A percentile compares a stretch with the other conserved stretches of the same genome.
phyloP scores from a whole-genome alignment of 2,888 invertebrate genomes.

The Leucophenga maculata region DNA sequence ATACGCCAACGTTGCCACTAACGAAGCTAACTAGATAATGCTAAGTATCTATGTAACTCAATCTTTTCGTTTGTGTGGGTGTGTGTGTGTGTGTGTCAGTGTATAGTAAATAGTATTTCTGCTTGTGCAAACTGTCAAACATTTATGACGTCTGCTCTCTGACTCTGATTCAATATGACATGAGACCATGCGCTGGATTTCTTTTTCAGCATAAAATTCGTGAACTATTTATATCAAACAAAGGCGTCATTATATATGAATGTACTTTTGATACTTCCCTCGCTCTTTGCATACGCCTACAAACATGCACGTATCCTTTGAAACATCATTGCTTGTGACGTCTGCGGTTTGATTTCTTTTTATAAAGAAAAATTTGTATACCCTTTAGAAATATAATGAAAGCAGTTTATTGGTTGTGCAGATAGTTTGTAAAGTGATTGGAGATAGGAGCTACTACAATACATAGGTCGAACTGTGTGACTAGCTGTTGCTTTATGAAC shows the following conservation, averaged over 20 bases:
- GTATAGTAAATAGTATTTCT: too few relatives aligned
- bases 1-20: slow-evolving; percentile 8
- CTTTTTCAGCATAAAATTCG: not conserved
- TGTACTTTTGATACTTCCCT: not conserved
- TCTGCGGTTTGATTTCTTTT: slow-evolving; percentile 9
- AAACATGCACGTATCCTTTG: not conserved
- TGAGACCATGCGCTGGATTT: not conserved
- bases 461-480: too few relatives aligned
- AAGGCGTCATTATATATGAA: not conserved
- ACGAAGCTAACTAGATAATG: not conserved
- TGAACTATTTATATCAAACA: slow-evolving; percentile 3
- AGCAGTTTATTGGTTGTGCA: too few relatives aligned
- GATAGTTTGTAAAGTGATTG: too few relatives aligned
- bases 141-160: slow-evolving; percentile 23
- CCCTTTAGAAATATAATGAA: too few relatives aligned
- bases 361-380: not conserved
- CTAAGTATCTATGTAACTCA: not conserved
- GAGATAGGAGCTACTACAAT: too few relatives aligned
- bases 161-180: not conserved
- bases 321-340: not conserved
- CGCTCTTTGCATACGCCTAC: not conserved
- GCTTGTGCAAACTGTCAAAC: not conserved
- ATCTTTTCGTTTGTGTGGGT: not conserved
- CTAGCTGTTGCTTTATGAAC: too few relatives aligned
- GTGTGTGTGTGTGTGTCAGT: not conserved